Conservation (phyloP, 1,140 invertebrate species). For the Drosophila nigrodunni region DNA sequence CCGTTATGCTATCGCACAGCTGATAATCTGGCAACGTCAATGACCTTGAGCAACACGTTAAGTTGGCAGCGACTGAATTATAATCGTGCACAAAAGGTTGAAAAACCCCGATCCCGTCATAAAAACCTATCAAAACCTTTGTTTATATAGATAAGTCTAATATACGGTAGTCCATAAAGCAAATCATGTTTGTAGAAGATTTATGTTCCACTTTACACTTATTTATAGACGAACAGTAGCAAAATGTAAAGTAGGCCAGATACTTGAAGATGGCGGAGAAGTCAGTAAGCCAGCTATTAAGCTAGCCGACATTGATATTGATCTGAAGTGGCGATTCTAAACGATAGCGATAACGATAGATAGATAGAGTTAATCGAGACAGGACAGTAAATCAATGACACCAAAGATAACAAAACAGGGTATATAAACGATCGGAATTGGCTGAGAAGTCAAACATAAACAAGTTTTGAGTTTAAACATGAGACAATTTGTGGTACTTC, state of each 20-base stretch:
- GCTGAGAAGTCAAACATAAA: slow-evolving; percentile 30
- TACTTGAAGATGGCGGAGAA: slow-evolving; percentile 17
- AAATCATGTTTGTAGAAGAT: slow-evolving; percentile 18
- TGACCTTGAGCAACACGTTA: not conserved
- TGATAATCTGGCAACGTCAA: not conserved
- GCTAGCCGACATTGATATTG: slow-evolving; percentile 32
- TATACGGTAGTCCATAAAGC: slow-evolving; percentile 34
- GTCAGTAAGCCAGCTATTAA: not conserved
- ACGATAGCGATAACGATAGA: slow-evolving; percentile 15
- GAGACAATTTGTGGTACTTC: slow-evolving; percentile 67
- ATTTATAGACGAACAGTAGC: slow-evolving; percentile 31
- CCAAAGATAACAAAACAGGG: slow-evolving; percentile 13
- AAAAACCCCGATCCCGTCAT: too few relatives aligned
- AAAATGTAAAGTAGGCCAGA: slow-evolving; percentile 16
- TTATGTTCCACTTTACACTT: slow-evolving; percentile 31
- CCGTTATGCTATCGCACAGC: too few relatives aligned
- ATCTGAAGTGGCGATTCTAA: slow-evolving; percentile 28
- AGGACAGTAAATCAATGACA: slow-evolving; percentile 59
- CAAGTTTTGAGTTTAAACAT: slow-evolving; percentile 18
- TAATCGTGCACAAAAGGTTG: too few relatives aligned
- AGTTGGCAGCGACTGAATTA: not conserved
- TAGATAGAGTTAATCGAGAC: slow-evolving; percentile 28
- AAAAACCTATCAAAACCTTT: not conserved
- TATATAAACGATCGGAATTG: slow-evolving; percentile 51
- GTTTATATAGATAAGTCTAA: slow-evolving; percentile 38